A percentile compares a stretch with the other conserved stretches of the same genome.
Conservation (phyloP, 2,797 vertebrate species). For the Pyrrhura leucotis region DNA sequence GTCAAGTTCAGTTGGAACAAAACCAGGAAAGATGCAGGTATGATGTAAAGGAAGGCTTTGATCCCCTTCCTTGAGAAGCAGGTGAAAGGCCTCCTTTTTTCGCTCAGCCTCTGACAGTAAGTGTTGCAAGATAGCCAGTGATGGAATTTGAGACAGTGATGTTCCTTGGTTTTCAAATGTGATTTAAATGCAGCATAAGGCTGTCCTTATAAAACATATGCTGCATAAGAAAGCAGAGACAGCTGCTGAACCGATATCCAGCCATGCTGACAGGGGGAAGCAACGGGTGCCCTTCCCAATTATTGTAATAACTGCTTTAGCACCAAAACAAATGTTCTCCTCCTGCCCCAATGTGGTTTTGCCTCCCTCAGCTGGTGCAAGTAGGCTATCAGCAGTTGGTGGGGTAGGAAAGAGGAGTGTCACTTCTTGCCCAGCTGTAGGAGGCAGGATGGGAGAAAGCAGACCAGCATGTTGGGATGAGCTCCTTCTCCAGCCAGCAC, state of each 20-base stretch:
- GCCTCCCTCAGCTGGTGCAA: neutral
- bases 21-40: neutral
- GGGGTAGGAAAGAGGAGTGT: accelerated
- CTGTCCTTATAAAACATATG: neutral
- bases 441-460: neutral
- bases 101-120: neutral
- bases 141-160: neutral
- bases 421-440: neutral
- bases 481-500: neutral
- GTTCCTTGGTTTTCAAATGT: neutral
- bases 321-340: neutral
- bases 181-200: neutral
- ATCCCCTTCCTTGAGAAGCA: neutral
- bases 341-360: neutral
- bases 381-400: neutral
- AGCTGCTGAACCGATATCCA: neutral
- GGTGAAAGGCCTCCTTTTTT: neutral
- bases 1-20: neutral
- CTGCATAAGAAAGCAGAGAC: neutral
- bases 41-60: conserved; percentile 3
- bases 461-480: neutral
- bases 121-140: neutral
- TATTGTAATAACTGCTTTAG: neutral
- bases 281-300: neutral
- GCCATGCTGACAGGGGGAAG: neutral